phyloP scores from a whole-genome alignment of 2,797 vertebrate species.

The Cyclopterus lumpus region DNA sequence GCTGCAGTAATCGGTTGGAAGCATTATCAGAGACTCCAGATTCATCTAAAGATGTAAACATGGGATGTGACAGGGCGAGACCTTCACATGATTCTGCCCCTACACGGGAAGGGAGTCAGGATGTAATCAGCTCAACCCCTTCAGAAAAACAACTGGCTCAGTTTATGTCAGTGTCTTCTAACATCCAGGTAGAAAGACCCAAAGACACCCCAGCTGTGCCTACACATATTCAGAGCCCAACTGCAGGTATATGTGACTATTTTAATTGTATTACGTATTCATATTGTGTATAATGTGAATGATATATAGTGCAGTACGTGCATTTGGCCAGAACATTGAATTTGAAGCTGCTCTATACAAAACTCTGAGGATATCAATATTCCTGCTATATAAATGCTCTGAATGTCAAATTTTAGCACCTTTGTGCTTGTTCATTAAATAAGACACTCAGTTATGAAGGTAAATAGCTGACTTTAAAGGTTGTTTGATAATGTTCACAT shows the following conservation, averaged over 20 bases:
- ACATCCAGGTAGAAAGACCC: slow-evolving; percentile 39
- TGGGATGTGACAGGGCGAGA: slow-evolving; percentile 12
- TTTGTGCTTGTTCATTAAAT: not conserved
- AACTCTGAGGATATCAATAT: not conserved
- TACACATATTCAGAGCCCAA: slow-evolving; percentile 15
- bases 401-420: not conserved
- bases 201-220: slow-evolving; percentile 26
- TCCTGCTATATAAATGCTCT: not conserved
- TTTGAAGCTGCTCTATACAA: not conserved
- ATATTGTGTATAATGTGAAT: not conserved
- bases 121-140: slow-evolving; percentile 8
- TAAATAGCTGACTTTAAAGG: not conserved
- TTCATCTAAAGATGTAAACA: slow-evolving; percentile 32
- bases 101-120: slow-evolving; percentile 22
- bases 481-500: not conserved
- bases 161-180: slow-evolving; percentile 23
- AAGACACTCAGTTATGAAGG: not conserved
- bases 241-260: slow-evolving; percentile 57
- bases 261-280: not conserved
- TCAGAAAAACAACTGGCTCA: slow-evolving; percentile 21
- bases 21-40: slow-evolving; percentile 5
- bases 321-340: not conserved
- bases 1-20: slow-evolving; percentile 13
- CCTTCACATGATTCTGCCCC: not conserved
- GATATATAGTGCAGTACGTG: not conserved